phyloP scores from a whole-genome alignment of 2,888 invertebrate genomes.

The Entomobrya multifasciata region DNA sequence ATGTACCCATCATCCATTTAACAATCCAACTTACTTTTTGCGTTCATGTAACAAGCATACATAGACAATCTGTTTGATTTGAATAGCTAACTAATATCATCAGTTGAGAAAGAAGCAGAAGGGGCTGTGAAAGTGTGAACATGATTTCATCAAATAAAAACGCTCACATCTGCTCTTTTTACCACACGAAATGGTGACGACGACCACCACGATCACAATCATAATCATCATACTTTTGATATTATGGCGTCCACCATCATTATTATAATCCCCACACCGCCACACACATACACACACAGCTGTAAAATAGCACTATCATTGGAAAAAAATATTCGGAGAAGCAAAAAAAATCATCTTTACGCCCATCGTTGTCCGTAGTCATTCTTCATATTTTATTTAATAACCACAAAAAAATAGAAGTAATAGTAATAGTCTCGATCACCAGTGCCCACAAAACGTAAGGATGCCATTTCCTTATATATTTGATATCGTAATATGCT shows the following conservation, averaged over 20 bases:
- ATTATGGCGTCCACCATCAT: slow-evolving; percentile 53
- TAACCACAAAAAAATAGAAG: slow-evolving; percentile 24
- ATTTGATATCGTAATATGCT: slow-evolving; percentile 30
- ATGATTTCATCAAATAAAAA: slow-evolving; percentile 73
- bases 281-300: not conserved
- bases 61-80: no score
- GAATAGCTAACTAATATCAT: slow-evolving; percentile 9
- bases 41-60: not conserved
- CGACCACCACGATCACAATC: slow-evolving; percentile 8
- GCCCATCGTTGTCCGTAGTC: not conserved
- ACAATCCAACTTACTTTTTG: not conserved
- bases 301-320: not conserved
- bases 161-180: slow-evolving; percentile 78
- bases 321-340: slow-evolving; percentile 17
- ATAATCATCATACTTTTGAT: slow-evolving; percentile 32
- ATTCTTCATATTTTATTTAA: slow-evolving; percentile 31
- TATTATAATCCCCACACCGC: slow-evolving; percentile 36
- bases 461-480: slow-evolving; percentile 26
- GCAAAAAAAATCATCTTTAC: slow-evolving; percentile 11
- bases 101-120: slow-evolving; percentile 6
- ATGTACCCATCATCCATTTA: not conserved
- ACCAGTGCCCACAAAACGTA: not conserved
- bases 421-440: slow-evolving; percentile 45
- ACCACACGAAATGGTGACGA: slow-evolving; percentile 42
- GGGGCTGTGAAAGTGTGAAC: slow-evolving; percentile 74